A percentile compares a stretch with the other conserved stretches of the same genome.
These are phyloP conservation scores for Tromatobia lineatoria DNA, from an alignment of 2,888 invertebrate genomes.

Conservation along the genomic window DNA sequence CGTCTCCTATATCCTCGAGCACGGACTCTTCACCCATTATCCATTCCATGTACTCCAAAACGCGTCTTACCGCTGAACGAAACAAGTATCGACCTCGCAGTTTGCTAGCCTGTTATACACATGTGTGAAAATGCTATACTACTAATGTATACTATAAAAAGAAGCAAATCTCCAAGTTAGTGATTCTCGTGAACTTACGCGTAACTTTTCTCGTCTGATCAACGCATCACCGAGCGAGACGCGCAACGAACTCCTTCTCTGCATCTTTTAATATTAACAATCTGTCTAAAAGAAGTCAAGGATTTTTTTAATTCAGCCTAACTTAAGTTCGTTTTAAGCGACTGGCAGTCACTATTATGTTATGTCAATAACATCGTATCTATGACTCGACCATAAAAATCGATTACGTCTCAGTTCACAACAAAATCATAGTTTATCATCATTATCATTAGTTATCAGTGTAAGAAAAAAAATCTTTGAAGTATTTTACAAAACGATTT, in stretches of 20 bases:
- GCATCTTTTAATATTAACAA: conserved; percentile 41
- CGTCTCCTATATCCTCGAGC: conserved; percentile 72
- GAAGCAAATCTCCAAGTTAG: background rate
- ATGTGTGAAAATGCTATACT: background rate
- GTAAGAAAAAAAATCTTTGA: background rate
- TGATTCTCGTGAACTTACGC: conserved; percentile 47
- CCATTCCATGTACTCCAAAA: conserved; percentile 79
- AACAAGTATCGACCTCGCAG: conserved; percentile 78
- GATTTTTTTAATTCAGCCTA: conserved; percentile 26
- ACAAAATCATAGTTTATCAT: background rate
- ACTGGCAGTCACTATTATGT: conserved; percentile 55
- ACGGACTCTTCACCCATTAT: conserved; percentile 71
- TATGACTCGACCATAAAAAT: conserved; percentile 25
- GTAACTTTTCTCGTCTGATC: conserved; percentile 44
- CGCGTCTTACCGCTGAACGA: conserved; percentile 75
- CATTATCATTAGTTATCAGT: background rate
- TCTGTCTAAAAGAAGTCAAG: background rate
- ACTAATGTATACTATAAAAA: background rate
- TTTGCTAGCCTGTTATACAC: conserved; percentile 58
- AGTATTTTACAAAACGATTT: background rate
- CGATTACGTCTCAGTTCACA: background rate
- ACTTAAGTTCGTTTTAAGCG: conserved; percentile 27
- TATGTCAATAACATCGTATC: conserved; percentile 72
- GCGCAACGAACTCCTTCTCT: conserved; percentile 62
- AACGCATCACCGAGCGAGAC: conserved; percentile 57